Conservation (phyloP, 2,888 invertebrate genomes). For the Leptothorax acervorum region DNA sequence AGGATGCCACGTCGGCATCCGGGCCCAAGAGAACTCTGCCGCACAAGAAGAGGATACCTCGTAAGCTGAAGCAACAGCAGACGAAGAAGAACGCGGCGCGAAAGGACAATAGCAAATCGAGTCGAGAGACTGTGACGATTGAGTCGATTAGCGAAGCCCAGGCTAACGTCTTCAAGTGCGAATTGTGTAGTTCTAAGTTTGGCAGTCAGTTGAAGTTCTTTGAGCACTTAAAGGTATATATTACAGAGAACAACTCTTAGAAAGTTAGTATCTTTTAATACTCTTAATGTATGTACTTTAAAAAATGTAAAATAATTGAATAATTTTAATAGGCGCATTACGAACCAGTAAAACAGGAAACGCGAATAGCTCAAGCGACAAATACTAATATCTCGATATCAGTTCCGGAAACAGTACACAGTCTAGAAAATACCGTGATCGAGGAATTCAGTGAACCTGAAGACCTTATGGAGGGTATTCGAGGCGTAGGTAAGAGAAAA, state of each 20-base stretch:
- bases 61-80: constrained; percentile 88
- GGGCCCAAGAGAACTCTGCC: constrained; percentile 90
- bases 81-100: constrained; percentile 77
- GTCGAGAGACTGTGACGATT: constrained; percentile 67
- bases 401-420: constrained; percentile 76
- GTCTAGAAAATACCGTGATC: constrained; percentile 87
- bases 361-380: constrained; percentile 82
- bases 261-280: not conserved
- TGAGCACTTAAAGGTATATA: constrained; percentile 91
- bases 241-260: no score
- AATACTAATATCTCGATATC: constrained; percentile 81
- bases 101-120: constrained; percentile 77
- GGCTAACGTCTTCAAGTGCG: constrained; percentile 89
- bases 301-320: not conserved
- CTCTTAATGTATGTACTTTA: not conserved
- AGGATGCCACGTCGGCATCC: constrained; percentile 83
- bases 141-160: constrained; percentile 81
- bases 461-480: constrained; percentile 94
- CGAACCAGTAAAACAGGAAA: constrained; percentile 83
- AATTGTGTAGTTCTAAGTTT: constrained; percentile 92
- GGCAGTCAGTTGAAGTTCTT: constrained; percentile 94
- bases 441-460: constrained; percentile 95
- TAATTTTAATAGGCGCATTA: constrained; percentile 80
- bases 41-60: constrained; percentile 94
- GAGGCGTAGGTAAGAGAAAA: constrained; percentile 89